A percentile compares a stretch with the other conserved stretches of the same genome.
phyloP scores from a whole-genome alignment of 2,113 vertebrate species.

The Machaerirhynchus nigripectus region DNA sequence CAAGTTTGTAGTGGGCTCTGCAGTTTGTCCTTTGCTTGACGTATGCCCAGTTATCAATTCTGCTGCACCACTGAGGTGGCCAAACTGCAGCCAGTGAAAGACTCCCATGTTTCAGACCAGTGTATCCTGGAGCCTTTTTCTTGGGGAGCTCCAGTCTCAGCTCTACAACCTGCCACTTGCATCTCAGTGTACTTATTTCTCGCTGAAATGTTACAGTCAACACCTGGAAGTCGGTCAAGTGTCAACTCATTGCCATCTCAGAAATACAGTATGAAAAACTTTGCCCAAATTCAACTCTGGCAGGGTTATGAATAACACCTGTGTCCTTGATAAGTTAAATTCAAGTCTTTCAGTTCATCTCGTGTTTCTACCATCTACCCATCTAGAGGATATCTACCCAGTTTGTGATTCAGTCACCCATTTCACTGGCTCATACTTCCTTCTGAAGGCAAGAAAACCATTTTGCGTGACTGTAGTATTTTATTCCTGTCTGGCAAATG shows the following conservation, averaged over 20 bases:
- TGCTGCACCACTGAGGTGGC: background rate
- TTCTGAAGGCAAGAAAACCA: background rate
- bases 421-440: background rate
- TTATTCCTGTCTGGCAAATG: background rate
- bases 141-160: background rate
- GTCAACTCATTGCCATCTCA: background rate
- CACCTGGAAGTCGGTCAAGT: background rate
- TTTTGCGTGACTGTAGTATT: background rate
- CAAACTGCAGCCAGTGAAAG: background rate
- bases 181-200: background rate
- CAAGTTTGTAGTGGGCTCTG: background rate
- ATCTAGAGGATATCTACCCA: background rate
- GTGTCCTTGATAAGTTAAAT: background rate
- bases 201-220: background rate
- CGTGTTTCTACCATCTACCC: rapidly evolving
- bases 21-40: background rate
- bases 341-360: background rate
- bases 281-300: background rate
- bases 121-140: background rate
- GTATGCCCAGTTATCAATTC: background rate
- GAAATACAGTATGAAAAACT: background rate
- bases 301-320: background rate
- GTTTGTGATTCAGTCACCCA: background rate
- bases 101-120: background rate
- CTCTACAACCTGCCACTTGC: background rate